These are phyloP conservation scores for Stomatorhinus walkeri DNA, from an alignment of 2,797 vertebrate genomes.

Conservation along the genomic window DNA sequence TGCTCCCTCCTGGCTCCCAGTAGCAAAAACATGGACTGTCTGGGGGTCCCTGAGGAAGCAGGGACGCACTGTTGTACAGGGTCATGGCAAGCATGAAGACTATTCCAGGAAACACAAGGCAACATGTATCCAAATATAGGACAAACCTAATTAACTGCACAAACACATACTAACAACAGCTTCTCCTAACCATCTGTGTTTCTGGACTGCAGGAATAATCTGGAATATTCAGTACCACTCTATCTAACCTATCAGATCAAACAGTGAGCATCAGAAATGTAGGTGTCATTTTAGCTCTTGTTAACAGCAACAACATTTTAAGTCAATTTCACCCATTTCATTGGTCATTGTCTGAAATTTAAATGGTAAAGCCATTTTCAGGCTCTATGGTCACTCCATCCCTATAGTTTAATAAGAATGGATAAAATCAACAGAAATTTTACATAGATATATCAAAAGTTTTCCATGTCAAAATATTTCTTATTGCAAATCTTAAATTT, in stretches of 20 bases:
- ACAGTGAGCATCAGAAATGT: neutral
- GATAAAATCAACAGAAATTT: neutral
- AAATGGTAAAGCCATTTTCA: neutral
- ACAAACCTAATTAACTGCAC: neutral
- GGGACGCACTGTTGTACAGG: neutral
- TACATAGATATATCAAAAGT: neutral
- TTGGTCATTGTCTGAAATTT: neutral
- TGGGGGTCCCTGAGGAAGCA: neutral
- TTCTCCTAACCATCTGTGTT: neutral
- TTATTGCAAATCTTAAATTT: neutral
- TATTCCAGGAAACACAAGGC: neutral
- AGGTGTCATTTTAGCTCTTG: neutral
- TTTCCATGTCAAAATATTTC: neutral
- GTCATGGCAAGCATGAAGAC: neutral
- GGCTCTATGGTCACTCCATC: neutral
- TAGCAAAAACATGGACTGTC: neutral
- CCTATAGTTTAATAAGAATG: neutral
- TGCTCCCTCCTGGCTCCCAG: neutral
- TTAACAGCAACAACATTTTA: neutral
- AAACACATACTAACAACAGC: neutral
- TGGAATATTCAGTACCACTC: neutral
- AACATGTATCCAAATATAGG: neutral
- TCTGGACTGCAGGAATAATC: neutral
- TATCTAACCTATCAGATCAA: neutral
- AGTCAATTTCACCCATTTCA: neutral